Base-by-base conservation (phyloP, 1,140 invertebrate genomes). In the Argopecten irradians region DNA sequence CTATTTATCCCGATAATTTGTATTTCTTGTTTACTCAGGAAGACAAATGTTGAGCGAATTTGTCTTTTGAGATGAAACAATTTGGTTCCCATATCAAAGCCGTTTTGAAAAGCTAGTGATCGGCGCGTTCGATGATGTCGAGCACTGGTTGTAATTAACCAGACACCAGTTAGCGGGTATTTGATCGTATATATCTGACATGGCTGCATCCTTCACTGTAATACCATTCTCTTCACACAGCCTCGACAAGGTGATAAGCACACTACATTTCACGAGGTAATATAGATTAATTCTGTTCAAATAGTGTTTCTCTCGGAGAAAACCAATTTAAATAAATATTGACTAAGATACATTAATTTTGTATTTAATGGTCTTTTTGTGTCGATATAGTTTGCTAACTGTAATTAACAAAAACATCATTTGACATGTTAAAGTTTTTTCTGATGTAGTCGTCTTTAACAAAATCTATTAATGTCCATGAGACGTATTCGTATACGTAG, bases 61-160 rank as follows among this genome's bases (percentile, higher is more conserved):
- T 71, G 55, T 71, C 55, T 71, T 71, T 71, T 71, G 55, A 71
- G 55, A 71, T 71, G 55, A 71, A 71, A 71, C 55, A 71, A 71
- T 71, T 71, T 71, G 55, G 55, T 71, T 71, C 55, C 55, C 55
- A 71, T 71, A 71, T 71, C n/a, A 71, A 46, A 71, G 16, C 55
- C 55, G 55, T 3, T 28, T 28, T 71, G 55, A 71, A 71, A 71
- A n/a, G 19, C n/a, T 71, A 16, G n/a, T 71, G 55, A 71, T 71
- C 55, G n/a, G 55, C 55, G 55, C n/a, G 55, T 71, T 71, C 55
- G 55, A 71, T 71, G 55, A 71, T 71, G 55, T 71, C 19, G 55
- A 71, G 55, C 55, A 71, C 55, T n/a, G 22, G 55, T 1, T 71
- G n/a, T 71, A 71, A 71, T 71, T 71, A 71, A 71, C 55, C 55